phyloP scores from a whole-genome alignment of 2,113 vertebrate genomes.

The Hyperopisus bebe region DNA sequence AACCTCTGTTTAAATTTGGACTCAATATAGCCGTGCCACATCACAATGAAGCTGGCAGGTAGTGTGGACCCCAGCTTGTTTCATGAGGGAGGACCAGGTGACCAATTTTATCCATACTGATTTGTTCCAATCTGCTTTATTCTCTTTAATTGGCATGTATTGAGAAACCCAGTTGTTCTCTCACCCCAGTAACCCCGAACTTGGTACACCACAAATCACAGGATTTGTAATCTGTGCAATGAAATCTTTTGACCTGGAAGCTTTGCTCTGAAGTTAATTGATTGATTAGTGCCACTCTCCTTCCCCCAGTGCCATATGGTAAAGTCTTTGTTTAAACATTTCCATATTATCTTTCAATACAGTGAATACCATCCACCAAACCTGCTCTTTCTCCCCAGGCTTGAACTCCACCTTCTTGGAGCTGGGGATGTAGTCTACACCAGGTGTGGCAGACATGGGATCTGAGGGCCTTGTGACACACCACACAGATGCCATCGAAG shows the following conservation, averaged over 20 bases:
- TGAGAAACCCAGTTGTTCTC: not conserved
- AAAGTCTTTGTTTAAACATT: not conserved
- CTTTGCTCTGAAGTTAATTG: not conserved
- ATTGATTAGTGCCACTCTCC: not conserved
- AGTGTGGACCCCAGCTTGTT: not conserved
- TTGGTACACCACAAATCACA: not conserved
- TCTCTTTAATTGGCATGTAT: not conserved
- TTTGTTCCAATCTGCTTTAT: not conserved
- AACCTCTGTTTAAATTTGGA: not conserved
- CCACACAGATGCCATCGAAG: conserved; percentile 79
- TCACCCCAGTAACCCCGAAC: not conserved
- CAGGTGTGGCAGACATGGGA: conserved; percentile 83
- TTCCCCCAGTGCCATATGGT: not conserved
- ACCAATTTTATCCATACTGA: not conserved
- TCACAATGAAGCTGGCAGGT: not conserved
- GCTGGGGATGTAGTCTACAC: conserved; percentile 88
- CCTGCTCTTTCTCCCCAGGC: conserved; percentile 79
- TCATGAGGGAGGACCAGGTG: not conserved
- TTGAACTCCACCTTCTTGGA: conserved; percentile 92
- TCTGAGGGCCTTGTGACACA: conserved; percentile 84
- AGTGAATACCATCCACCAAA: conserved; percentile 31
- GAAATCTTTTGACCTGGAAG: not conserved
- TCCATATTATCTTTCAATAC: not conserved
- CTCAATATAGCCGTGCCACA: not conserved
- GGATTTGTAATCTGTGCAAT: not conserved